A percentile compares a stretch with the other conserved stretches of the same genome.
phyloP scores from a whole-genome alignment of 2,888 invertebrate species.

The Thereva nobilitata region DNA sequence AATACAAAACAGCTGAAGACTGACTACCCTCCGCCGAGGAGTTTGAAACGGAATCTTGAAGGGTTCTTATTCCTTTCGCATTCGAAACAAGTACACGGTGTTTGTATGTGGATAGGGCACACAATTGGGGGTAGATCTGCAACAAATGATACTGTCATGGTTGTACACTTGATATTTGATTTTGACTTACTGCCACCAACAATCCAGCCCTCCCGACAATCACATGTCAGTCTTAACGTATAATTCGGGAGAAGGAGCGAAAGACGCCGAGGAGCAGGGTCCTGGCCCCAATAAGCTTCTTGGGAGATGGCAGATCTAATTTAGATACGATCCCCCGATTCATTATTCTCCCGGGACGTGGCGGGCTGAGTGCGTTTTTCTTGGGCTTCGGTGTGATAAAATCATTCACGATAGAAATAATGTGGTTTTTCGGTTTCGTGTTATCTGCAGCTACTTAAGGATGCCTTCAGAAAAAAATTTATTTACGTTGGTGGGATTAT shows the following conservation, averaged over 20 bases:
- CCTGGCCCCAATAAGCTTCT: slow-evolving; percentile 37
- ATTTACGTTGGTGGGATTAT: no score
- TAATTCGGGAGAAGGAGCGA: slow-evolving; percentile 14
- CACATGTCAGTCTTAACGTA: slow-evolving; percentile 36
- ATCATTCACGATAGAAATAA: slow-evolving; percentile 22
- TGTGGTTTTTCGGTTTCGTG: slow-evolving; percentile 21
- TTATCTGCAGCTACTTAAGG: no score
- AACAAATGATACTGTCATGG: slow-evolving; percentile 41
- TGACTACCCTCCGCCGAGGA: no score
- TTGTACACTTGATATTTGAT: slow-evolving; percentile 40
- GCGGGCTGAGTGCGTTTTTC: slow-evolving; percentile 33
- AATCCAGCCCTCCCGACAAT: slow-evolving; percentile 6
- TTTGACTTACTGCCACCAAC: slow-evolving; percentile 39
- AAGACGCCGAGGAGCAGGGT: slow-evolving; percentile 20
- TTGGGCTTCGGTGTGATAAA: slow-evolving; percentile 23
- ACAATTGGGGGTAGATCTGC: slow-evolving; percentile 36
- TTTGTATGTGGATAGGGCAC: slow-evolving; percentile 35
- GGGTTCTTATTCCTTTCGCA: slow-evolving; percentile 5
- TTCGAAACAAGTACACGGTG: slow-evolving; percentile 36
- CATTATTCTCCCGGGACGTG: slow-evolving; percentile 41
- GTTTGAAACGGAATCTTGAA: slow-evolving; percentile 2
- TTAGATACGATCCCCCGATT: slow-evolving; percentile 40
- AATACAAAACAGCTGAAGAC: no score
- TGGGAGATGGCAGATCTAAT: slow-evolving; percentile 37
- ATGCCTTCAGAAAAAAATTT: no score